Base-by-base conservation (phyloP, 2,888 invertebrate genomes). In the Scaptomyza caliginosa region DNA sequence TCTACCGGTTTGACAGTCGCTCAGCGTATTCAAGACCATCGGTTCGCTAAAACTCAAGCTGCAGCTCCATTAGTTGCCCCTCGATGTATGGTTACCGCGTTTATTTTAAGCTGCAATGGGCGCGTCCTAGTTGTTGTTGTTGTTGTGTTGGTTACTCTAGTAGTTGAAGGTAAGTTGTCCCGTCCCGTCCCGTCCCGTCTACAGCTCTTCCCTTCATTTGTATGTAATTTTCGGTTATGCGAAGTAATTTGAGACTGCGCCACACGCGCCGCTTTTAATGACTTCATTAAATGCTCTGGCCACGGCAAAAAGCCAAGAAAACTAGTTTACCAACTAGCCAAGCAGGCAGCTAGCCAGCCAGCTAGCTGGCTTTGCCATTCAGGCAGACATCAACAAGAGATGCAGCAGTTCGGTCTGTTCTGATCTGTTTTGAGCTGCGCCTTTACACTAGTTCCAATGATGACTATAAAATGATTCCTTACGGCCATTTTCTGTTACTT, bases 181-280 rank as follows among this genome's bases (percentile, higher is more conserved):
- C n/a, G n/a, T n/a, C n/a, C n/a, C n/a, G n/a, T n/a, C n/a, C 6
- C 43, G 8, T 45, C 30, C 30, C 17, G 8, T 6, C 13, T 13
- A 8, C 28, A 38, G 51, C 50, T 39, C 45, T 45, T 45, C 58
- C 65, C 54, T 70, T 59, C 65, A 62, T 64, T 76, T 73, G 69
- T 76, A 70, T 83, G 77, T 88, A 89, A 88, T 89, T 89, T 89
- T 88, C 82, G 86, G 89, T 86, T 88, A 86, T 88, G 88, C 88
- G 75, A 85, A 87, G 84, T 87, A 89, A 88, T 88, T 86, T 89
- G 82, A 88, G 82, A 88, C 88, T 88, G 84, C 88, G 88, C 89
- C 89, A 89, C 89, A 89, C 89, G 89, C 89, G 89, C 89, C 84
- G 88, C 83, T 86, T 89, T 89, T 89, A 89, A 89, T 89, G 89